Conservation (phyloP, 2,888 invertebrate species). For the Mimachlamys varia region DNA sequence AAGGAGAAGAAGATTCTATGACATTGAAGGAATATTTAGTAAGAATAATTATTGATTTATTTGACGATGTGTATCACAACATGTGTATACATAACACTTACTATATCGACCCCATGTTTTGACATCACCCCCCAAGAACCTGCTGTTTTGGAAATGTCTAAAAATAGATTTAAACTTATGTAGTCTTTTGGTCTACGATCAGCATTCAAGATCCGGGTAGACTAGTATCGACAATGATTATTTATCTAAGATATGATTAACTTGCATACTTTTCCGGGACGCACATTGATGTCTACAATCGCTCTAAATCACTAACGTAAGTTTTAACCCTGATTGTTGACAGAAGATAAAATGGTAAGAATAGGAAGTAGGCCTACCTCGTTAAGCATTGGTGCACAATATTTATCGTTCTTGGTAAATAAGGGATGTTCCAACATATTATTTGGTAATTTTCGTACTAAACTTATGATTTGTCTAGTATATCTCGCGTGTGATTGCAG, state of each 20-base stretch:
- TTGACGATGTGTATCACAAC: not conserved
- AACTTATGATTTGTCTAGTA: too few relatives aligned
- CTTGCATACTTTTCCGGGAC: not conserved
- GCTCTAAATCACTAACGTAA: not conserved
- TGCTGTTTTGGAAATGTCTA: constrained; percentile 26
- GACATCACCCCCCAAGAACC: constrained; percentile 23
- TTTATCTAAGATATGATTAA: not conserved
- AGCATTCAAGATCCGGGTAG: not conserved
- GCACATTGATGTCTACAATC: not conserved
- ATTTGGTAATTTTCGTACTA: not conserved
- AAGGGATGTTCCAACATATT: not conserved
- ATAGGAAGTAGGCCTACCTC: not conserved
- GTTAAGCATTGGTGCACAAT: not conserved
- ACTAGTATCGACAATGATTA: not conserved
- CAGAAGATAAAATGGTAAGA: not conserved
- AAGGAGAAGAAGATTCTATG: not conserved
- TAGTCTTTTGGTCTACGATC: not conserved
- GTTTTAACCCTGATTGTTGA: not conserved
- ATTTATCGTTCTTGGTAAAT: not conserved
- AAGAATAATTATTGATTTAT: not conserved
- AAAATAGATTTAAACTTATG: constrained; percentile 1
- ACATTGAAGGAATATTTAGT: constrained; percentile 10
- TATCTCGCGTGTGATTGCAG: too few relatives aligned
- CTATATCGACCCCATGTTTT: not conserved
- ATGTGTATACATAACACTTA: not conserved